These are phyloP conservation scores for Pogonophryne albipinna DNA, from an alignment of 2,797 vertebrate species.

Conservation along the genomic window DNA sequence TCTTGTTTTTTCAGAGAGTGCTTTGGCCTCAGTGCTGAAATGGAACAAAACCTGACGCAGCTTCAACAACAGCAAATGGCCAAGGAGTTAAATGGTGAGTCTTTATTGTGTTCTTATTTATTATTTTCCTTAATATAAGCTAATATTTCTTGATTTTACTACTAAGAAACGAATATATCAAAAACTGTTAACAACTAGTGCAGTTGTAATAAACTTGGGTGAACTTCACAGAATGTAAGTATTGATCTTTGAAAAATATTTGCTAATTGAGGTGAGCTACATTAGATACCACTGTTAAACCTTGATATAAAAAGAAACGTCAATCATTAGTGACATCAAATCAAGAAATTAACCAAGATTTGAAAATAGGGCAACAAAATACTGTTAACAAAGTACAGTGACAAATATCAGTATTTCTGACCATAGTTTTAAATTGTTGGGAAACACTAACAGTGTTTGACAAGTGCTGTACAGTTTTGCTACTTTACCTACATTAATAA, in stretches of 20 bases:
- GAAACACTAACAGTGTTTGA: not conserved
- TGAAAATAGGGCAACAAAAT: not conserved
- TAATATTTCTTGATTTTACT: not conserved
- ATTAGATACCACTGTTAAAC: not conserved
- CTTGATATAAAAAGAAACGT: conserved; percentile 1
- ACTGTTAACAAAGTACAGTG: not conserved
- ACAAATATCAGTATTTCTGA: not conserved
- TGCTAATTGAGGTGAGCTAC: not conserved
- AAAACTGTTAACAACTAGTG: not conserved
- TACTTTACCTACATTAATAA: not conserved
- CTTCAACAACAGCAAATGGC: conserved; percentile 79
- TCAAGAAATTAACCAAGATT: not conserved
- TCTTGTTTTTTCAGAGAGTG: conserved; percentile 83
- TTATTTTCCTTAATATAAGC: too few species aligned
- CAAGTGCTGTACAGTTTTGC: not conserved
- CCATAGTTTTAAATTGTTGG: not conserved
- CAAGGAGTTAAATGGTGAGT: conserved; percentile 81
- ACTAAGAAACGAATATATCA: not conserved
- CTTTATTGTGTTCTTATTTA: not conserved
- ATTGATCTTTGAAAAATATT: not conserved
- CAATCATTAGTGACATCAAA: not conserved
- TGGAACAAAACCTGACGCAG: conserved; percentile 85
- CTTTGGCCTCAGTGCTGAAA: conserved; percentile 85
- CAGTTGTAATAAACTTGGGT: not conserved
- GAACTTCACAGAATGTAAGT: not conserved